Percentiles rank a stretch among this genome's conserved stretches.
phyloP scores from a whole-genome alignment of 2,888 invertebrate genomes.

The Automeris io region DNA sequence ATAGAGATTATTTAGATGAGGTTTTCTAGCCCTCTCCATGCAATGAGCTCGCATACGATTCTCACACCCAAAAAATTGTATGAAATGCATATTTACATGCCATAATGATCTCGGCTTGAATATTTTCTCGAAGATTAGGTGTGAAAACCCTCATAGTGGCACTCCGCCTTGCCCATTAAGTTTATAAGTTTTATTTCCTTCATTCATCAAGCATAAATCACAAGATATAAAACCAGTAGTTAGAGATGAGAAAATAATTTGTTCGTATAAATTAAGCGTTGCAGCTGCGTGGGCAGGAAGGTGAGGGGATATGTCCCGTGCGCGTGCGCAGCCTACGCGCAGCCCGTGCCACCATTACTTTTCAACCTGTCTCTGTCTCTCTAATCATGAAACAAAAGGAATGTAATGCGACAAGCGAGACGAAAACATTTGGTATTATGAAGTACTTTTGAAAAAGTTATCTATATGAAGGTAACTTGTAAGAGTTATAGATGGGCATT shows the following conservation, averaged over 20 bases:
- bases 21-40: too few relatives aligned
- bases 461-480: too few relatives aligned
- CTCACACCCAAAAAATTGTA: too few relatives aligned
- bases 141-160: too few relatives aligned
- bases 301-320: conserved; percentile 51
- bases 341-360: conserved; percentile 42
- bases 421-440: too few relatives aligned
- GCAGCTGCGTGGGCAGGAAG: conserved; percentile 44
- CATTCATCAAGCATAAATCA: conserved; percentile 34
- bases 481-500: too few relatives aligned
- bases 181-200: conserved; percentile 20
- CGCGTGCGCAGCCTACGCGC: conserved; percentile 60
- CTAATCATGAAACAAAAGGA: conserved; percentile 9
- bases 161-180: conserved; percentile 11
- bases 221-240: conserved; percentile 55
- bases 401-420: conserved; percentile 7
- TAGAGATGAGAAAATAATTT: conserved; percentile 61
- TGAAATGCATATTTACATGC: too few relatives aligned
- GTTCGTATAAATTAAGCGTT: conserved; percentile 54
- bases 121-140: too few relatives aligned
- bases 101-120: too few relatives aligned
- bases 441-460: too few relatives aligned
- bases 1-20: too few relatives aligned
- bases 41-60: too few relatives aligned
- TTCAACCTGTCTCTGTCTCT: conserved; percentile 3